Conservation (phyloP, 2,888 invertebrate genomes). For the Acholoe squamosa region DNA sequence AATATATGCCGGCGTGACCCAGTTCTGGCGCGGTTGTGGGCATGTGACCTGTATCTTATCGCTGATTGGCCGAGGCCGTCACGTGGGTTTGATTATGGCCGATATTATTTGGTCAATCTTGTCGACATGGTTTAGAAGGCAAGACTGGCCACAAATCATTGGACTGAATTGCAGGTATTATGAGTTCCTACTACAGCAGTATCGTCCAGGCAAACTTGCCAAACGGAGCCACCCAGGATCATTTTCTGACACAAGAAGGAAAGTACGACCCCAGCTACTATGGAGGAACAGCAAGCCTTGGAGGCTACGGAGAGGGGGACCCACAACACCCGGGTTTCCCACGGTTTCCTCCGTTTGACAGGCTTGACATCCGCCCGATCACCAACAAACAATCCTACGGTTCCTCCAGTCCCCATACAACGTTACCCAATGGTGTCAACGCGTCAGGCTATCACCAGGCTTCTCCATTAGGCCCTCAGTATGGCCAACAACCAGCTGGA, state of each 20-base stretch:
- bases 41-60: slow-evolving; percentile 63
- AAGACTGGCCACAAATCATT: slow-evolving; percentile 63
- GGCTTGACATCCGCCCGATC: slow-evolving; percentile 67
- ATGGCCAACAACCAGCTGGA: slow-evolving; percentile 18
- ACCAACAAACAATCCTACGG: slow-evolving; percentile 42
- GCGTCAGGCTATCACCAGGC: slow-evolving; percentile 13
- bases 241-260: slow-evolving; percentile 63
- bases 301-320: slow-evolving; percentile 61
- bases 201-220: slow-evolving; percentile 67
- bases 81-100: slow-evolving; percentile 63
- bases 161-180: slow-evolving; percentile 63
- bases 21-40: slow-evolving; percentile 59
- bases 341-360: slow-evolving; percentile 68
- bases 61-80: slow-evolving; percentile 63
- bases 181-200: slow-evolving; percentile 70
- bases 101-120: slow-evolving; percentile 66
- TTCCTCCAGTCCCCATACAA: neutral
- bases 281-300: slow-evolving; percentile 12
- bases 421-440: neutral
- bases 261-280: slow-evolving; percentile 66
- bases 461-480: slow-evolving; percentile 15
- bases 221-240: slow-evolving; percentile 58
- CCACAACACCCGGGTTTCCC: slow-evolving; percentile 63
- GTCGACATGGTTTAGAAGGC: slow-evolving; percentile 64
- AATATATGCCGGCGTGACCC: slow-evolving; percentile 64